A percentile compares a stretch with the other conserved stretches of the same genome.
Evolutionary conservation across 2,113 vertebrate species (phyloP).

Genomic region (Pteronura brasiliensis): DNA sequence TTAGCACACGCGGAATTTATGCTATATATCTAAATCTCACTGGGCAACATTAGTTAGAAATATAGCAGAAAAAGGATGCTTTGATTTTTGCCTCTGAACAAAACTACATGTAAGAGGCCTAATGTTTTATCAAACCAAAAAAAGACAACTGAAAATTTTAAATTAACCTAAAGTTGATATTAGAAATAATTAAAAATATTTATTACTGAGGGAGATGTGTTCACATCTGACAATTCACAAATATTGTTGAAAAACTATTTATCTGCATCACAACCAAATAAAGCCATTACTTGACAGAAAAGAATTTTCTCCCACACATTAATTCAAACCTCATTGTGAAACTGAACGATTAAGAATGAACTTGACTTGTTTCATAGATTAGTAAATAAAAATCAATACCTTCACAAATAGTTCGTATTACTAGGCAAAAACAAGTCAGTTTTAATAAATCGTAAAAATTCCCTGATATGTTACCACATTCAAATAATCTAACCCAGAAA

Average conservation of each 20-base stretch:
- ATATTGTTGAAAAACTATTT: background rate
- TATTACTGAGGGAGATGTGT: background rate
- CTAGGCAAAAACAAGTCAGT: constrained; percentile 20
- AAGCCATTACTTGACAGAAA: background rate
- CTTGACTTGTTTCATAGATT: background rate
- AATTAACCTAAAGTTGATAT: background rate
- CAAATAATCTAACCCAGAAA: background rate
- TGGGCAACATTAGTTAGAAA: background rate
- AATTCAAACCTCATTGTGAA: background rate
- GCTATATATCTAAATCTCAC: background rate
- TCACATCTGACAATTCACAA: background rate
- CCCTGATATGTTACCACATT: background rate
- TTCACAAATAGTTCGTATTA: background rate
- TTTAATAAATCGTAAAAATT: constrained; percentile 25
- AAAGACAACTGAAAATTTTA: background rate
- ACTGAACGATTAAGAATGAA: background rate
- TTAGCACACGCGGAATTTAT: background rate
- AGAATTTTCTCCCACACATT: background rate
- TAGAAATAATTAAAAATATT: constrained; percentile 6
- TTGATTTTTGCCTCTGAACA: background rate
- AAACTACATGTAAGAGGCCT: background rate
- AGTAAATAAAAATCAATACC: constrained; percentile 30
- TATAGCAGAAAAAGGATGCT: background rate
- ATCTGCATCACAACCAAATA: background rate
- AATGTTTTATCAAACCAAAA: constrained; percentile 6